These are phyloP conservation scores for Rhopalosiphum nymphaeae DNA, from an alignment of 2,888 invertebrate species.

Conservation along the genomic window DNA sequence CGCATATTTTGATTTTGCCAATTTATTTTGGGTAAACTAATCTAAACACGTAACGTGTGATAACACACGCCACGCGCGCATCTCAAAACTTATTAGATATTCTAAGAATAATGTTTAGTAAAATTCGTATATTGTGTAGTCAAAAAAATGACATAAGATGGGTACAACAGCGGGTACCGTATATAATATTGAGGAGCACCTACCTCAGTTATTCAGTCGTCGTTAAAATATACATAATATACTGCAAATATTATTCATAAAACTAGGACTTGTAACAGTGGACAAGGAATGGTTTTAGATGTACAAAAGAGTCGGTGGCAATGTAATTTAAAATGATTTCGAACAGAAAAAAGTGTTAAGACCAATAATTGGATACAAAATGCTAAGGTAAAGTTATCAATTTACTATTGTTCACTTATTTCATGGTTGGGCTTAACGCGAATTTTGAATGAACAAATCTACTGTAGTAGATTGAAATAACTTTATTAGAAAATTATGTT, in stretches of 20 bases:
- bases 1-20: no score
- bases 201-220: neutral
- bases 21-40: no score
- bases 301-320: neutral
- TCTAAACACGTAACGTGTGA: no score
- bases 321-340: neutral
- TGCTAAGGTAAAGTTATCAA: slow-evolving; percentile 2
- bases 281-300: neutral
- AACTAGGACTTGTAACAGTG: neutral
- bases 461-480: no score
- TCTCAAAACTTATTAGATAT: neutral
- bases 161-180: neutral
- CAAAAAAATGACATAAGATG: neutral
- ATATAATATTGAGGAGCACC: neutral
- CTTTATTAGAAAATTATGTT: no score
- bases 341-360: neutral
- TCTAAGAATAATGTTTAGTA: neutral
- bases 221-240: neutral
- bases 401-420: neutral
- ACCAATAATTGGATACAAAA: neutral
- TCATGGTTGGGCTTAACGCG: no score
- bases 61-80: no score
- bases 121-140: neutral
- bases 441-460: no score
- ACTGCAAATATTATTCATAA: neutral